Evolutionary conservation across 1,140 invertebrate genomes (phyloP).

Genomic region (Bombus confusus): DNA sequence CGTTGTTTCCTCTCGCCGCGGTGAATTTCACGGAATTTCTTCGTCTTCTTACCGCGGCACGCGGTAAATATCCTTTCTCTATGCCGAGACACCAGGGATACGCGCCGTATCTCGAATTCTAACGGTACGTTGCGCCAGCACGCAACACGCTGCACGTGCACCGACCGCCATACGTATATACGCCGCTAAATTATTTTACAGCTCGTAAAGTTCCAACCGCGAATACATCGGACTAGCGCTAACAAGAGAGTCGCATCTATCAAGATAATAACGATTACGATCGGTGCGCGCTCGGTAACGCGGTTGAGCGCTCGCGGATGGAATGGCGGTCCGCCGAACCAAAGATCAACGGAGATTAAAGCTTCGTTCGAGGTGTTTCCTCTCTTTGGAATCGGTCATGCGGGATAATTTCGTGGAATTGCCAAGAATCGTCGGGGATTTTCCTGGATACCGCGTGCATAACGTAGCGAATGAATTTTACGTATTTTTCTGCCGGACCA

Average conservation of each 20-base stretch:
- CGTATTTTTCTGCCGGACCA: not conserved
- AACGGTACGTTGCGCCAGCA: conserved; percentile 52
- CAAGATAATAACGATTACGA: conserved; percentile 67
- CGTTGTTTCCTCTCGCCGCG: not conserved
- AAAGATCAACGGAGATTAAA: conserved; percentile 20
- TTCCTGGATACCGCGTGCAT: too few species aligned
- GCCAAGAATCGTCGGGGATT: not conserved
- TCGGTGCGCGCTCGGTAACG: conserved; percentile 23
- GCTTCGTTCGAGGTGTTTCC: not conserved
- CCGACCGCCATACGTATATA: conserved; percentile 1
- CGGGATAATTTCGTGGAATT: conserved; percentile 9
- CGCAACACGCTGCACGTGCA: conserved; percentile 48
- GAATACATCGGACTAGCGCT: conserved; percentile 57
- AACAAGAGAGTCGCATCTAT: conserved; percentile 68
- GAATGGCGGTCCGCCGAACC: not conserved
- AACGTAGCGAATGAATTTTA: not conserved
- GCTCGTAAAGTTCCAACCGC: conserved; percentile 62
- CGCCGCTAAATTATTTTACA: conserved; percentile 66
- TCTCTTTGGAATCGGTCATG: conserved; percentile 12
- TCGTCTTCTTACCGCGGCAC: conserved; percentile 6
- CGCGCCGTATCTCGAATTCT: conserved; percentile 27
- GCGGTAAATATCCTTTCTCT: conserved; percentile 29
- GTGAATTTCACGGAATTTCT: conserved; percentile 18
- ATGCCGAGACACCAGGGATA: not conserved
- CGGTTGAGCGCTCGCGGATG: not conserved